Evolutionary conservation across 1,140 invertebrate genomes (phyloP), one percentile per base, ranked within the genome.

Genomic region (Bursaphelenchus mucronatus): DNA sequence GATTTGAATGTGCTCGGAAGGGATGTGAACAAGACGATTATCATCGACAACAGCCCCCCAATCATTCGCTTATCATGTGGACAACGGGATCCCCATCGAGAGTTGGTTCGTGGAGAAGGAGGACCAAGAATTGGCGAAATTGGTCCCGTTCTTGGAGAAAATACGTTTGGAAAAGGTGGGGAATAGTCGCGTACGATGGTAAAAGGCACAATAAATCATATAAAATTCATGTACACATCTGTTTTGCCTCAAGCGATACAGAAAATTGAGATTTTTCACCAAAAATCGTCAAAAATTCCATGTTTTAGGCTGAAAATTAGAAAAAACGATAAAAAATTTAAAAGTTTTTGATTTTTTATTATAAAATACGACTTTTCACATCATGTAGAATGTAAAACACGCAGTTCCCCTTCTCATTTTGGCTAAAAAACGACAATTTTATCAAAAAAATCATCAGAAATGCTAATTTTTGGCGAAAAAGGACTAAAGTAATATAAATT

Each of bases 61-160:
- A 83, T 90, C 90, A 54, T 92, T 92, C 85, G 90, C 89, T 67
- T 92, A 91, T 84, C 90, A 90, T 84, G 88, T 90, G 65, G 91
- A 95, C 83, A 96, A 96, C 85, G 93, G 93, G 44, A 96, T 97
- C 71, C 92, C 93, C 0, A 96, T 97, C 77, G 90, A 94, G 83
- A 94, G 91, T 82, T 97, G 94, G 93, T 97, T 95, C 84, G 87
- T 90, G 46, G 91, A 96, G 83, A 86, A 88, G 75, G 87, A 87
- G 64, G 94, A 97, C 83, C 87, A 86, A 41, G 94, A 97, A 82
- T 84, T 97, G 39, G 87, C 94, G 76, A 94, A 94, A 81, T 81
- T 97, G 54, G 83, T 96, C 80, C 93, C 93, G 52, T 95, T 96
- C 85, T 85, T 97, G 59, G 91, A 96, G 83, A 87, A 89, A 76